A percentile compares a stretch with the other conserved stretches of the same genome.
Conservation (phyloP, 2,888 invertebrate genomes). For the Conus canariensis region DNA sequence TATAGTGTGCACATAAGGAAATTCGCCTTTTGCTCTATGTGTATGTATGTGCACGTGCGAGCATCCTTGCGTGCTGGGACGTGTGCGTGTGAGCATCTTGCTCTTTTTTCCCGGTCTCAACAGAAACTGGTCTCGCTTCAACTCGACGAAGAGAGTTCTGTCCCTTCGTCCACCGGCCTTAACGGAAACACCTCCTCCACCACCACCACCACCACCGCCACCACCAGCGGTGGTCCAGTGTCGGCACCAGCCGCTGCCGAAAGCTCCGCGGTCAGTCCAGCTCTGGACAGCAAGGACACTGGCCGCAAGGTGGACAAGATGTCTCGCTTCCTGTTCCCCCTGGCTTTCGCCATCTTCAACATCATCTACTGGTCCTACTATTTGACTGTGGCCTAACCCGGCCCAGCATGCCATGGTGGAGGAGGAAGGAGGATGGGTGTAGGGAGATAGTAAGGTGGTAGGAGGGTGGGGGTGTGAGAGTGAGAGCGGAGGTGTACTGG, state of each 20-base stretch:
- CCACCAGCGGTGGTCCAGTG: background rate
- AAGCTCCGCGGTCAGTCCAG: background rate
- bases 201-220: background rate
- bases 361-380: constrained; percentile 56
- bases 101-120: background rate
- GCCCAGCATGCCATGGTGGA: background rate
- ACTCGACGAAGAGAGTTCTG: background rate
- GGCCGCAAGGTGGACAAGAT: constrained; percentile 50
- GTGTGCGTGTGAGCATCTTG: too few relatives aligned
- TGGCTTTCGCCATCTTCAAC: constrained; percentile 52
- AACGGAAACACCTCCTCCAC: background rate
- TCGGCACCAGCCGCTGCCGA: background rate
- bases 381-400: background rate
- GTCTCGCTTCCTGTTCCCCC: constrained; percentile 53
- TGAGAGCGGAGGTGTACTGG: background rate
- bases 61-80: too few relatives aligned
- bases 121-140: background rate
- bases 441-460: background rate
- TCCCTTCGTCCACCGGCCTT: background rate
- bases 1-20: too few relatives aligned
- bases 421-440: background rate
- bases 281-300: constrained; percentile 38
- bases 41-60: too few relatives aligned
- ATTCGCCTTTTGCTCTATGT: too few relatives aligned
- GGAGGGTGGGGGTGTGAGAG: background rate